These are phyloP conservation scores for Lutraria rhynchaena DNA, from an alignment of 1,140 invertebrate genomes.

Conservation along the genomic window DNA sequence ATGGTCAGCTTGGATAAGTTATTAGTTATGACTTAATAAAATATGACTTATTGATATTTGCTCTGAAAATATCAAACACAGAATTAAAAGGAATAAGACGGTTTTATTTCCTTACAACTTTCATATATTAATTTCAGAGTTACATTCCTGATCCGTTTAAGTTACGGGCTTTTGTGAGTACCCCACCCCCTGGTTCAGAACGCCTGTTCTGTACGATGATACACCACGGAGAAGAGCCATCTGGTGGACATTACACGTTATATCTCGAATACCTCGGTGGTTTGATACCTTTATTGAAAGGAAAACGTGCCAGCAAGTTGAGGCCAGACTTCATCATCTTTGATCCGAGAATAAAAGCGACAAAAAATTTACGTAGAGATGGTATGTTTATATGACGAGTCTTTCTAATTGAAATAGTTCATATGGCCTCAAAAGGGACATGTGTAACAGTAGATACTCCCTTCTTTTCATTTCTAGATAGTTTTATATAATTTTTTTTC, in stretches of 20 bases:
- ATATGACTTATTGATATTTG: too few relatives aligned
- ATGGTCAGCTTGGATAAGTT: too few relatives aligned
- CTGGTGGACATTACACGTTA: slow-evolving; percentile 94
- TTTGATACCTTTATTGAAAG: slow-evolving; percentile 96
- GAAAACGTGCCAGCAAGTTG: slow-evolving; percentile 97
- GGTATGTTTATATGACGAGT: not conserved
- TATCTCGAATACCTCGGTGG: slow-evolving; percentile 98
- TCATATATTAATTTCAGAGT: slow-evolving; percentile 86
- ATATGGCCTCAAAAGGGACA: too few relatives aligned
- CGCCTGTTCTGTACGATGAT: slow-evolving; percentile 98
- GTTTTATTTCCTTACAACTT: too few relatives aligned
- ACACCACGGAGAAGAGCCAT: slow-evolving; percentile 91
- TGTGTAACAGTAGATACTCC: not conserved
- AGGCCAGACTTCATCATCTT: slow-evolving; percentile 99
- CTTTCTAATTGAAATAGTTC: too few relatives aligned
- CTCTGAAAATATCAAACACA: too few relatives aligned
- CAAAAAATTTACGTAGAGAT: slow-evolving; percentile 20
- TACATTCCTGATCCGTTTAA: slow-evolving; percentile 94
- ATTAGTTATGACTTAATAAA: too few relatives aligned
- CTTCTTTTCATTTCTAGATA: not conserved
- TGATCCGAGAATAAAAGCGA: slow-evolving; percentile 87
- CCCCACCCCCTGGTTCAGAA: slow-evolving; percentile 91
- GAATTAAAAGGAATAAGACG: too few relatives aligned
- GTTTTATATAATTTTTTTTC: too few relatives aligned
- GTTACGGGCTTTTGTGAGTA: slow-evolving; percentile 95